Evolutionary conservation across 2,797 vertebrate genomes (phyloP).

Genomic region (Psittacula echo): DNA sequence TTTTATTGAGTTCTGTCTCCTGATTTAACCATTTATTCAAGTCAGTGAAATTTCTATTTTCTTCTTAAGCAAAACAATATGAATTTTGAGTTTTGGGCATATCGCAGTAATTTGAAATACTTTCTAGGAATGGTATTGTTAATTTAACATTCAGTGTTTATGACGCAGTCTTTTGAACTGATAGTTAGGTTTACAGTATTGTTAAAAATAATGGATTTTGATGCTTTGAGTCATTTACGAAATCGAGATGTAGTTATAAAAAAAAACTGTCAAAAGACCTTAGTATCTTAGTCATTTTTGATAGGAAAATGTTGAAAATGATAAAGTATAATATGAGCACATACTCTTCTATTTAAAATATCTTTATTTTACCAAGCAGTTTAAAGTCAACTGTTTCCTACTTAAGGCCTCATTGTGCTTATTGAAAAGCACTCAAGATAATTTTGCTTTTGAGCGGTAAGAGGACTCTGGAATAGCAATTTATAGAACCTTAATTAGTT

Average conservation of each 20-base stretch:
- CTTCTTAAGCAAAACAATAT: not conserved
- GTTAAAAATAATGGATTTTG: not conserved
- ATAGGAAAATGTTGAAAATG: not conserved
- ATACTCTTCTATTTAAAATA: not conserved
- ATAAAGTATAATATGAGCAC: not conserved
- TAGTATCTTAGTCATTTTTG: not conserved
- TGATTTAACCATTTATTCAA: not conserved
- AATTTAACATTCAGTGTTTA: not conserved
- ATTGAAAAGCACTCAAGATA: not conserved
- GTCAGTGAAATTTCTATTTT: not conserved
- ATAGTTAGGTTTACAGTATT: not conserved
- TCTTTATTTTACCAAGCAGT: not conserved
- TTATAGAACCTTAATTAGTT: not conserved
- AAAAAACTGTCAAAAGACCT: not conserved
- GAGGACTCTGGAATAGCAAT: not conserved
- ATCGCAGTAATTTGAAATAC: not conserved
- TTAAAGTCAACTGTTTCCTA: not conserved
- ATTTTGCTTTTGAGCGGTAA: not conserved
- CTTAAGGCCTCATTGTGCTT: not conserved
- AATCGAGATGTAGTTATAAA: not conserved
- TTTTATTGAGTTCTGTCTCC: not conserved
- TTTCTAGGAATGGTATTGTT: not conserved
- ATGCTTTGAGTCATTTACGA: not conserved
- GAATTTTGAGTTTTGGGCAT: not conserved
- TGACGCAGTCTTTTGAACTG: not conserved